A percentile compares a stretch with the other conserved stretches of the same genome.
These are phyloP conservation scores for Venustaconcha ellipsiformis DNA, from an alignment of 1,140 invertebrate genomes.

Conservation along the genomic window DNA sequence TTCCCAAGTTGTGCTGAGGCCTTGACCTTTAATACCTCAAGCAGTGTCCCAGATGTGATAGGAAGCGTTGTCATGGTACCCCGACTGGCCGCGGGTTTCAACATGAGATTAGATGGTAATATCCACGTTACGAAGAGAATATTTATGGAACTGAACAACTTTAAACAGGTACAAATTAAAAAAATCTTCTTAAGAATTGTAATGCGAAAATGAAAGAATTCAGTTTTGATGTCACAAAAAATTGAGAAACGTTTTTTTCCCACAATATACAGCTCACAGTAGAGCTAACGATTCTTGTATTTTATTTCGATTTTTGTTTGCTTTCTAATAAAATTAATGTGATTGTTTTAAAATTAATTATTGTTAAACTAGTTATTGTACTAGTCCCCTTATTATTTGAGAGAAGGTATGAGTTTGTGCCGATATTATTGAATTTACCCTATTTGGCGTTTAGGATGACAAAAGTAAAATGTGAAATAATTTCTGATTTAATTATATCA, in stretches of 20 bases:
- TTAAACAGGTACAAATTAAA: constrained; percentile 48
- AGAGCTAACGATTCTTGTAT: no score
- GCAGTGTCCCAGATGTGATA: constrained; percentile 30
- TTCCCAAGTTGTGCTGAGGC: constrained; percentile 21
- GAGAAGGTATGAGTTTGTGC: no score
- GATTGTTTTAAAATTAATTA: no score
- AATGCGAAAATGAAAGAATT: no score
- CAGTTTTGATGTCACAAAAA: no score
- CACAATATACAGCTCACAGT: no score
- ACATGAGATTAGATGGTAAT: constrained; percentile 47
- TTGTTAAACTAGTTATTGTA: no score
- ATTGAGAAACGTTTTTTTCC: no score
- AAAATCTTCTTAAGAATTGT: neutral
- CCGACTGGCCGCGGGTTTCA: constrained; percentile 48
- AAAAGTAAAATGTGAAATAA: neutral
- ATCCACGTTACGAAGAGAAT: constrained; percentile 42
- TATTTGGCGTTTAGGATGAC: neutral
- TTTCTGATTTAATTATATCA: neutral
- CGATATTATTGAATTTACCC: neutral
- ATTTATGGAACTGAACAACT: constrained; percentile 54
- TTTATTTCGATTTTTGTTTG: no score
- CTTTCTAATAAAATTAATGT: no score
- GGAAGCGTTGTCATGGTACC: constrained; percentile 39
- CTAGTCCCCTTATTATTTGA: no score
- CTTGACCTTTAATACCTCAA: constrained; percentile 20